Evolutionary conservation across 2,888 invertebrate genomes (phyloP).

Genomic region (Myopa tessellatipennis): DNA sequence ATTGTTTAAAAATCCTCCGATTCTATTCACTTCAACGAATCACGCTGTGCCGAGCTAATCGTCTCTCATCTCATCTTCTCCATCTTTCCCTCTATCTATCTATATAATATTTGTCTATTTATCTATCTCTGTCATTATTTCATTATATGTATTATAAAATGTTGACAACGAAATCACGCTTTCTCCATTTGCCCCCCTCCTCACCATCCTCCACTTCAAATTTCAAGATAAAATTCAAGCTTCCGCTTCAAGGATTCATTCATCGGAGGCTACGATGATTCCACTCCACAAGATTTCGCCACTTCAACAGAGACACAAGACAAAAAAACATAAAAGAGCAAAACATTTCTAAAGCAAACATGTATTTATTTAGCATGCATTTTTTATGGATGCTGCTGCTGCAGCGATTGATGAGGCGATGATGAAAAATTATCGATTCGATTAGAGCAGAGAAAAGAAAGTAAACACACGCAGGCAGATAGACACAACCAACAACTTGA

Average conservation of each 20-base stretch:
- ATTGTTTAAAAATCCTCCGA: neutral
- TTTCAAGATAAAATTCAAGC: constrained; percentile 24
- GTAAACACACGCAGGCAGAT: neutral
- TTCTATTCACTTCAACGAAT: neutral
- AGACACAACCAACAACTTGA: neutral
- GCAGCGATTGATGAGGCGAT: constrained; percentile 7
- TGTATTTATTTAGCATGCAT: constrained; percentile 1
- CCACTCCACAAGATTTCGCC: neutral
- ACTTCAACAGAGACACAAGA: constrained; percentile 1
- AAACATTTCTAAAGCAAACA: constrained; percentile 5
- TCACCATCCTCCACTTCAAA: neutral
- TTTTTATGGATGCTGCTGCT: neutral
- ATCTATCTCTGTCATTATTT: neutral
- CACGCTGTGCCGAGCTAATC: neutral
- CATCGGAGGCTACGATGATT: neutral
- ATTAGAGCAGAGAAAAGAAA: neutral
- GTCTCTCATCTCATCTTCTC: neutral
- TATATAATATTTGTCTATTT: neutral
- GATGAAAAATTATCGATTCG: constrained; percentile 27
- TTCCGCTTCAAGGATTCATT: constrained; percentile 29
- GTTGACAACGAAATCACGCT: constrained; percentile 16
- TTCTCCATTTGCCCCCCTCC: neutral
- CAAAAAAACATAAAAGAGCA: neutral
- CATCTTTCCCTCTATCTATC: neutral
- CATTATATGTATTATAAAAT: constrained; percentile 5